Evolutionary conservation across 2,888 invertebrate species (phyloP), one percentile per base, ranked within the genome.

Genomic region (Nebria brevicollis): DNA sequence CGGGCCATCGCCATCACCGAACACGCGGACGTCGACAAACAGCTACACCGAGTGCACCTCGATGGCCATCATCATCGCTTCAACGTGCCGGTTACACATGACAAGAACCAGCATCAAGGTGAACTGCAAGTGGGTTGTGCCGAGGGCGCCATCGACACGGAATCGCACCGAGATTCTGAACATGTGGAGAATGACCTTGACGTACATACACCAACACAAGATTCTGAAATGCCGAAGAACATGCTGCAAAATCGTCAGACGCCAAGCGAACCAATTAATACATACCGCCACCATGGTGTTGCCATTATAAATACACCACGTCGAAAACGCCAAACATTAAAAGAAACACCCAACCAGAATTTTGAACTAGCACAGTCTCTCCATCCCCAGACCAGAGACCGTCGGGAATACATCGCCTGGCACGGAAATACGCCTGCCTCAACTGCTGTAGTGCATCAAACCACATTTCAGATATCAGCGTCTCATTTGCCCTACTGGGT

Each of bases 321-420:
- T 70, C 70, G 34, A 13, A 70, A 70, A 8, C 70, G 70, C 10
- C 70, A 70, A 70, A 25, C 66, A 8, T 15, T 20, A 20, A 20
- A 20, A 20, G 20, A 20, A 20, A 20, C 20, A 20, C 20, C 20
- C 20, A 20, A 20, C 20, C 20, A 20, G 20, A 1, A 20, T 20
- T 20, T 0, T 25, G 25, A 6, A 7, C 66, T 72, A 8, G 1
- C 34, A 15, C 66, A 25, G 20, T 20, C 20, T 20, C 20, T 20
- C 20, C 20, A 20, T 15, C n/a, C 15, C 68, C 7, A 8, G 68
- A n/a, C 4, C 26, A 43, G 43, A 20, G 41, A 42, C 7, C 80
- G 81, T 25, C 77, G 81, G 42, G 77, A 81, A 34, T 81, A 72
- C 66, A 73, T 81, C 42, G 72, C 34, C 15, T 81, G 77, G 77